Percentiles rank a stretch among this genome's conserved stretches.
These are phyloP conservation scores for Anisognathus igniventris DNA, from an alignment of 2,797 vertebrate genomes.

Conservation along the genomic window DNA sequence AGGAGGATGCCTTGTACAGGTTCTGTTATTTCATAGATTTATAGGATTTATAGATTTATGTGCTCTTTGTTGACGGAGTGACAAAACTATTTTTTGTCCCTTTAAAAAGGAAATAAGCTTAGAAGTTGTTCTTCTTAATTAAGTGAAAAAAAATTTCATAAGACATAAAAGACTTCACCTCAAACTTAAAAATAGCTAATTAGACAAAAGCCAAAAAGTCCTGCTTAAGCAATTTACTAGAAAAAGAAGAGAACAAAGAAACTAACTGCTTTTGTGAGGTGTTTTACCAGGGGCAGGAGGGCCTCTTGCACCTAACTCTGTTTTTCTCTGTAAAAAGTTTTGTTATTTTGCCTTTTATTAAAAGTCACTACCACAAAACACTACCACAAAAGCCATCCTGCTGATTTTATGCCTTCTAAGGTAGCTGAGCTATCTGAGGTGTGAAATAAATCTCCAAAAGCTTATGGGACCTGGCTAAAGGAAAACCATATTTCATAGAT, in stretches of 20 bases:
- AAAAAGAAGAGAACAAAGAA: background rate
- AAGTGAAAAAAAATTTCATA: background rate
- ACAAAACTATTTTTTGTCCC: no score
- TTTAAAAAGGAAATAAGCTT: no score
- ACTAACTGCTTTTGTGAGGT: background rate
- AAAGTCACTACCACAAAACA: background rate
- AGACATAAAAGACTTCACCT: background rate
- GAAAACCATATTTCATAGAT: background rate
- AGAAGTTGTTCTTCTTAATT: background rate
- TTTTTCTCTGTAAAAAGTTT: background rate
- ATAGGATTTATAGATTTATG: no score
- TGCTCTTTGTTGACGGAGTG: no score
- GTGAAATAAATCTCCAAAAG: background rate
- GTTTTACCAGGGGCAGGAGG: background rate
- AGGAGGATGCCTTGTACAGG: background rate
- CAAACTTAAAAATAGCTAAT: background rate
- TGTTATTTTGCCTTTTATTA: background rate
- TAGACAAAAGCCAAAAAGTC: background rate
- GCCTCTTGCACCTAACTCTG: background rate
- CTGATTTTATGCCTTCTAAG: background rate
- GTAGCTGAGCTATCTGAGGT: background rate
- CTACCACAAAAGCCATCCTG: background rate
- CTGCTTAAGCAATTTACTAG: background rate
- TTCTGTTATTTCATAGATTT: background rate
- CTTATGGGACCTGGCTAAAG: background rate